Conservation (phyloP, 2,797 vertebrate species). For the Protonibea diacanthus region DNA sequence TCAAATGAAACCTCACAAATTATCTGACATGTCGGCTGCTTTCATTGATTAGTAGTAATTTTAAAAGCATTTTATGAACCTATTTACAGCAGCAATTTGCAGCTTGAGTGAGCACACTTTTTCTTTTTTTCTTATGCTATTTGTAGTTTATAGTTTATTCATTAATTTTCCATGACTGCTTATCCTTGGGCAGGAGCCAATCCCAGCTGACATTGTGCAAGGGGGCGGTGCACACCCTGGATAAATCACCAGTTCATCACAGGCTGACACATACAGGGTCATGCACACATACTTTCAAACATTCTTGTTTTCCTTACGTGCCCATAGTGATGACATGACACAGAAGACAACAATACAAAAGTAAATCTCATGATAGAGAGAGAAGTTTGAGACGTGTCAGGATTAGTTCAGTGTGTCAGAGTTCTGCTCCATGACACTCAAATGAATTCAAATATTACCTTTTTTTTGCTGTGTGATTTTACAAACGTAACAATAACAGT, state of each 20-base stretch:
- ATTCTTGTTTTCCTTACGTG: background rate
- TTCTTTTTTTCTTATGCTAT: background rate
- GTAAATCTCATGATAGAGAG: background rate
- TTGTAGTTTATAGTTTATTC: no score
- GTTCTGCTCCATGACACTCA: background rate
- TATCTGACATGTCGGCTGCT: no score
- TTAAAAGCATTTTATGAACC: background rate
- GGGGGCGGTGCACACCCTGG: no score
- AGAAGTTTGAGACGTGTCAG: background rate
- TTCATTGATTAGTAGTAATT: background rate
- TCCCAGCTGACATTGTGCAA: no score
- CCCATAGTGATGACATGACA: background rate
- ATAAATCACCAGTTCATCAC: no score
- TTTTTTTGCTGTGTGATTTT: background rate
- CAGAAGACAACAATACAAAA: constrained; percentile 5
- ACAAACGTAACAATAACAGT: constrained; percentile 3
- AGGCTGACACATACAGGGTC: no score
- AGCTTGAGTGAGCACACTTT: background rate
- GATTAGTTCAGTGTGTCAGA: background rate
- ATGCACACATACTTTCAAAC: background rate
- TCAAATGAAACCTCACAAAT: background rate
- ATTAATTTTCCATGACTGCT: no score
- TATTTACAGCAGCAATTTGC: background rate
- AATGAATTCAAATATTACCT: background rate
- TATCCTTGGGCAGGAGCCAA: no score